Evolutionary conservation across 2,888 invertebrate species (phyloP).

Genomic region (Eupithecia vulgata): DNA sequence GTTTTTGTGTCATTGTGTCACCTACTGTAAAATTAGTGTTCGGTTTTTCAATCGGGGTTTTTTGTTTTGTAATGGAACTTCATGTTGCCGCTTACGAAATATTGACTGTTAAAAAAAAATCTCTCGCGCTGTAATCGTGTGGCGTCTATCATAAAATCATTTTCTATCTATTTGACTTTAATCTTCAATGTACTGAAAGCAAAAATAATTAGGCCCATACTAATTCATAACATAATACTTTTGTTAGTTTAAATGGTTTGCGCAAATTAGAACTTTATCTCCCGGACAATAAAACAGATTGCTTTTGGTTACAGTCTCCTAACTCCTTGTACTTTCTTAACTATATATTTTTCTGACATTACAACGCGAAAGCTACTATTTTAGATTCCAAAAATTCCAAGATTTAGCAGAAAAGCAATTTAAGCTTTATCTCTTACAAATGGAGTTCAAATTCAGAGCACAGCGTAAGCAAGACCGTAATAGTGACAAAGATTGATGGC

Average conservation of each 20-base stretch:
- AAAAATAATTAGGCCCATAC: not conserved
- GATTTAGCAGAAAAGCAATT: not conserved
- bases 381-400: not conserved
- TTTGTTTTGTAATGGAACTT: not conserved
- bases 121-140: not conserved
- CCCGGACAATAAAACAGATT: not conserved
- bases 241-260: not conserved
- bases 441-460: slow-evolving; percentile 13
- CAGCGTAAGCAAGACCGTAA: slow-evolving; percentile 15
- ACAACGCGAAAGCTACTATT: not conserved
- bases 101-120: not conserved
- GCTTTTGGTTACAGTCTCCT: not conserved
- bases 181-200: not conserved
- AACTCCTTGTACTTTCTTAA: not conserved
- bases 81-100: not conserved
- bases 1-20: not conserved
- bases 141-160: not conserved
- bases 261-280: slow-evolving; percentile 2
- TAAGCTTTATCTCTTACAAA: slow-evolving; percentile 8
- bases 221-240: not conserved
- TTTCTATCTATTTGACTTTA: not conserved
- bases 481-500: slow-evolving; percentile 45
- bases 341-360: not conserved
- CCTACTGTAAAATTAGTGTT: not conserved
- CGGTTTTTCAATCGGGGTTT: not conserved